These are phyloP conservation scores for Caenorhabditis sp. DNA, from an alignment of 2,888 invertebrate genomes.

Conservation along the genomic window DNA sequence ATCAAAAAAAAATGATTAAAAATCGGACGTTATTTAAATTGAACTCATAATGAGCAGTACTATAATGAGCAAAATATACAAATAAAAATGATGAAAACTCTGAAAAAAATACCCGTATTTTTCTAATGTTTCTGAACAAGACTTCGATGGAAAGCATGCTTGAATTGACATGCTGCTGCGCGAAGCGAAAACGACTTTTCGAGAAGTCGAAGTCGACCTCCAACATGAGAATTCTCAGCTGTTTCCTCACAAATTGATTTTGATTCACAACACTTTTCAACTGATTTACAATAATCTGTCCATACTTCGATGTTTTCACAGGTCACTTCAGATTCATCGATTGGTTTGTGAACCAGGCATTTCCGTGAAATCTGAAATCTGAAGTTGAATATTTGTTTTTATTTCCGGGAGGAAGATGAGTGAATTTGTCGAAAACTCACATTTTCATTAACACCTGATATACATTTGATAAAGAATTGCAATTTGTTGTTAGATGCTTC, in stretches of 20 bases:
- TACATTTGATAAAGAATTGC: constrained; percentile 34
- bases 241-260: constrained; percentile 21
- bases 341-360: constrained; percentile 17
- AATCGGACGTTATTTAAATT: no score
- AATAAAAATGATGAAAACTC: neutral
- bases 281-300: constrained; percentile 27
- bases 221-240: constrained; percentile 28
- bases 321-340: constrained; percentile 18
- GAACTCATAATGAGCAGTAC: neutral
- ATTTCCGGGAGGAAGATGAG: neutral
- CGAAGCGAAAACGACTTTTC: constrained; percentile 36
- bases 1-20: no score
- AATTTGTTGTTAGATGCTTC: constrained; percentile 36
- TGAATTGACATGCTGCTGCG: constrained; percentile 36
- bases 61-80: neutral
- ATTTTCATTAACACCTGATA: constrained; percentile 17
- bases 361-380: constrained; percentile 17
- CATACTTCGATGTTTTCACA: constrained; percentile 29
- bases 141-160: constrained; percentile 29
- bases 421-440: neutral
- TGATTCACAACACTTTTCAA: constrained; percentile 26
- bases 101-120: neutral
- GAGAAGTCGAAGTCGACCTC: constrained; percentile 28
- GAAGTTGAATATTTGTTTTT: no score
- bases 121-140: constrained; percentile 7